Conservation (phyloP, 1,140 invertebrate species). For the Dendroctonus valens region DNA sequence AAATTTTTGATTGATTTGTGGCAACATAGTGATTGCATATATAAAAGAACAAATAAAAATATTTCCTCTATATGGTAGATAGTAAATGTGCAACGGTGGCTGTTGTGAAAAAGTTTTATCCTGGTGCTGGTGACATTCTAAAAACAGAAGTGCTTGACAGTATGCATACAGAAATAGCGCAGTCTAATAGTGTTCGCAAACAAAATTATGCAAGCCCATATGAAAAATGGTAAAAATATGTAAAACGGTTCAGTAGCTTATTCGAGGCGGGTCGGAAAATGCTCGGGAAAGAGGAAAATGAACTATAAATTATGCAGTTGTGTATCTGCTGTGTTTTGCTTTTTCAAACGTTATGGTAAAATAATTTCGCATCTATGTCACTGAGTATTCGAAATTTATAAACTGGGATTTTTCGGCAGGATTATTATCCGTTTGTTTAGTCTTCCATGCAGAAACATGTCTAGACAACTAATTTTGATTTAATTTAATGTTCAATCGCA, state of each 20-base stretch:
- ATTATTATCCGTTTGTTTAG: too few species aligned
- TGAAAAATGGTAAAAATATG: slow-evolving; percentile 33
- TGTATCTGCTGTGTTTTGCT: slow-evolving; percentile 27
- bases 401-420: background rate
- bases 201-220: slow-evolving; percentile 32
- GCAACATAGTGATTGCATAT: too few species aligned
- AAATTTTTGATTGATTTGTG: too few species aligned
- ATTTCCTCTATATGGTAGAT: too few species aligned
- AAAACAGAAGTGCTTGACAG: slow-evolving; percentile 15
- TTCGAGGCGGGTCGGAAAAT: slow-evolving; percentile 19
- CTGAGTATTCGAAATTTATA: background rate
- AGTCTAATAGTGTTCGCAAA: slow-evolving; percentile 28
- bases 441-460: too few species aligned
- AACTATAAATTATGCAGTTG: slow-evolving; percentile 31
- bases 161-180: slow-evolving; percentile 28
- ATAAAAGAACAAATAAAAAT: too few species aligned
- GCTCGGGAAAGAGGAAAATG: slow-evolving; percentile 22
- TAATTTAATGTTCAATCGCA: too few species aligned
- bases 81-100: too few species aligned
- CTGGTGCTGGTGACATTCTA: slow-evolving; percentile 15
- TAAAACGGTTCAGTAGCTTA: slow-evolving; percentile 27
- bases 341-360: slow-evolving; percentile 19
- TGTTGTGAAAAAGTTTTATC: slow-evolving; percentile 5
- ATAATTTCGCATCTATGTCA: slow-evolving; percentile 9
- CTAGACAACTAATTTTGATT: too few species aligned